phyloP scores from a whole-genome alignment of 2,888 invertebrate species.

The Anticlea derivata region DNA sequence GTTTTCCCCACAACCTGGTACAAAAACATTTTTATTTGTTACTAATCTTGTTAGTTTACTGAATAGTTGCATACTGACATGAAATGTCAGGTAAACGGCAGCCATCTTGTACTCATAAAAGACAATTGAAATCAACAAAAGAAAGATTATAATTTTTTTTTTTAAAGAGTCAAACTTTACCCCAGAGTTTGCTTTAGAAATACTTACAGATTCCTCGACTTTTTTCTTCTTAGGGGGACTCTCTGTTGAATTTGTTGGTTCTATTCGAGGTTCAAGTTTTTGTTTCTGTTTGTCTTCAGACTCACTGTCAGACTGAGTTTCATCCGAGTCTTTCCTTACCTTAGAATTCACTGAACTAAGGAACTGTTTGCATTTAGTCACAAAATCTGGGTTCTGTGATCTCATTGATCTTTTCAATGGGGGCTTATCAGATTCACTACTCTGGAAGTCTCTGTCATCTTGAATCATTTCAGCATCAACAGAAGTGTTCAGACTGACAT shows the following conservation, averaged over 20 bases:
- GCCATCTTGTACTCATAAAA: conserved; percentile 44
- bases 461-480: conserved; percentile 62
- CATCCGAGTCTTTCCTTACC: conserved; percentile 58
- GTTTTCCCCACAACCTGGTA: conserved; percentile 42
- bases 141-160: background rate
- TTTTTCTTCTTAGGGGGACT: conserved; percentile 51
- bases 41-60: background rate
- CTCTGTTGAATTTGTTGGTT: conserved; percentile 27
- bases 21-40: conserved; percentile 20
- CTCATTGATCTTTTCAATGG: conserved; percentile 80
- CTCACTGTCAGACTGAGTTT: conserved; percentile 52
- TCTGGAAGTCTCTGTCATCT: conserved; percentile 62
- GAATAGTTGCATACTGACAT: conserved; percentile 5
- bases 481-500: conserved; percentile 71
- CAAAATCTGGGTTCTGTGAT: conserved; percentile 86
- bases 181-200: background rate
- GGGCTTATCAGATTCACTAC: conserved; percentile 63
- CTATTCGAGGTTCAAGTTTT: conserved; percentile 46
- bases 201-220: conserved; percentile 41
- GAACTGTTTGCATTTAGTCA: conserved; percentile 85
- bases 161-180: conserved; percentile 24
- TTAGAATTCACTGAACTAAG: conserved; percentile 80
- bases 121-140: conserved; percentile 14
- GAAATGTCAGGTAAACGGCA: conserved; percentile 19
- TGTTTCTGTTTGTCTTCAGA: conserved; percentile 40